phyloP scores from a whole-genome alignment of 2,888 invertebrate genomes.

The Cactoblastis cactorum region DNA sequence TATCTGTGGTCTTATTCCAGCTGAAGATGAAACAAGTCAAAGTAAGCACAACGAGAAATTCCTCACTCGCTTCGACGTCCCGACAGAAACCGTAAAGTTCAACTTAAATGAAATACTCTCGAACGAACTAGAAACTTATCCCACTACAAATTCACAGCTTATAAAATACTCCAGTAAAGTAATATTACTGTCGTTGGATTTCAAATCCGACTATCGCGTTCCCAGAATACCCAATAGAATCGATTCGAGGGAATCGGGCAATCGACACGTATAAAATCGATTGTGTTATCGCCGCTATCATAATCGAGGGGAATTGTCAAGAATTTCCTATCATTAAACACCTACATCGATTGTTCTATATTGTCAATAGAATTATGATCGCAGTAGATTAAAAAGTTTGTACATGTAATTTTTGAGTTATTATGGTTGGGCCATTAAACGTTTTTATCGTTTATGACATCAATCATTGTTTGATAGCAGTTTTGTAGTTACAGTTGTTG shows the following conservation, averaged over 20 bases:
- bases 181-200: constrained; percentile 13
- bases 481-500: no score
- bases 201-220: constrained; percentile 11
- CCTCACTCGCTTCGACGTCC: neutral
- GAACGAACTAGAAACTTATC: neutral
- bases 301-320: constrained; percentile 16
- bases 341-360: constrained; percentile 16
- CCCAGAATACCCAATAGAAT: constrained; percentile 6
- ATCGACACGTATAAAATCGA: constrained; percentile 14
- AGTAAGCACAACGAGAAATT: neutral
- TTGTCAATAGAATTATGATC: constrained; percentile 2
- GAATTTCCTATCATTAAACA: constrained; percentile 20
- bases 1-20: neutral
- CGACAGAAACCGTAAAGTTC: neutral
- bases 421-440: neutral
- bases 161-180: constrained; percentile 8
- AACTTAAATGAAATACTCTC: neutral
- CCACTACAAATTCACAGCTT: constrained; percentile 8
- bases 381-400: constrained; percentile 16
- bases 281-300: constrained; percentile 17
- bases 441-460: neutral
- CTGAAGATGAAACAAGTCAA: neutral
- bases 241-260: constrained; percentile 9
- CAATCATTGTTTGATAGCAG: no score
- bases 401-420: neutral